A percentile compares a stretch with the other conserved stretches of the same genome.
Conservation (phyloP, 2,888 invertebrate species). For the Zaprionus bogoriensis region DNA sequence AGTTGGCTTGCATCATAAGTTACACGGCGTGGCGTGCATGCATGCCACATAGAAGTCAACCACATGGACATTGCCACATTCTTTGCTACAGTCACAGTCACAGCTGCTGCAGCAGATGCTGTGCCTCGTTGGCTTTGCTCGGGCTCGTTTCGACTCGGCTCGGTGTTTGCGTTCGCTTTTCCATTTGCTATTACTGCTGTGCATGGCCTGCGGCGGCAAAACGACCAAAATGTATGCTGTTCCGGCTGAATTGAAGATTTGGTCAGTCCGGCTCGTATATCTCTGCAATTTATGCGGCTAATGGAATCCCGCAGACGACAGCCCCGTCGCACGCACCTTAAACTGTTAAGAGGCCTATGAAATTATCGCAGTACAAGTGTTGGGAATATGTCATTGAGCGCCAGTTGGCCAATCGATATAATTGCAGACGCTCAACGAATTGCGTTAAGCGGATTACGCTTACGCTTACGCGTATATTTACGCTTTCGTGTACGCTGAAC, state of each 20-base stretch:
- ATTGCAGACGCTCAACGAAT: slow-evolving; percentile 37
- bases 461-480: slow-evolving; percentile 4
- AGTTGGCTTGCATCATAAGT: slow-evolving; percentile 62
- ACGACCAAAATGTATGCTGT: slow-evolving; percentile 70
- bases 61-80: slow-evolving; percentile 34
- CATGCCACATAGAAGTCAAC: slow-evolving; percentile 21
- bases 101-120: slow-evolving; percentile 44
- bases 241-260: slow-evolving; percentile 71
- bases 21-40: slow-evolving; percentile 40
- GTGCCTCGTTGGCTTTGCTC: slow-evolving; percentile 57
- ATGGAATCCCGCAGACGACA: background rate
- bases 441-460: slow-evolving; percentile 29
- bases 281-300: slow-evolving; percentile 6
- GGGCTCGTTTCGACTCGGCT: background rate
- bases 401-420: slow-evolving; percentile 43
- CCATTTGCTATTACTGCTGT: slow-evolving; percentile 27
- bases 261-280: slow-evolving; percentile 23
- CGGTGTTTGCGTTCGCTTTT: slow-evolving; percentile 23
- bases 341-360: slow-evolving; percentile 32
- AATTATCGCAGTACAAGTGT: slow-evolving; percentile 40
- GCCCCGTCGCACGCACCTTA: slow-evolving; percentile 9
- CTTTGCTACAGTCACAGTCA: slow-evolving; percentile 61
- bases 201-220: slow-evolving; percentile 47
- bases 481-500: too few species aligned
- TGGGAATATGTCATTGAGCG: slow-evolving; percentile 5